These are phyloP conservation scores for Chloroceryle amazona DNA, from an alignment of 2,797 vertebrate species.

Conservation along the genomic window DNA sequence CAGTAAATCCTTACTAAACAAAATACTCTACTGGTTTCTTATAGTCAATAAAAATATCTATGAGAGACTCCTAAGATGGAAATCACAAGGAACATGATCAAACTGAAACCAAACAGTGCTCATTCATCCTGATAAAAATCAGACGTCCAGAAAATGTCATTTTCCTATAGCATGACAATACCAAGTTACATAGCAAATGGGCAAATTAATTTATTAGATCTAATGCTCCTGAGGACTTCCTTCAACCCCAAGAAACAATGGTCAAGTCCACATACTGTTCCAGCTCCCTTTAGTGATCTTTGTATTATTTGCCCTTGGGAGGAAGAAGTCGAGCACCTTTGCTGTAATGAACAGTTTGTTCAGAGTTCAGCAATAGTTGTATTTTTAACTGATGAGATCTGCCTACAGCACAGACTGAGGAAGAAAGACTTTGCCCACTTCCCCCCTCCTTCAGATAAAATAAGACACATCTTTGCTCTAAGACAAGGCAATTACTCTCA, in stretches of 20 bases:
- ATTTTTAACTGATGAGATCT: conserved; percentile 32
- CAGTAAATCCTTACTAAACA: neutral
- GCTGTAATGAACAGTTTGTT: conserved; percentile 20
- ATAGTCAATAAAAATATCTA: neutral
- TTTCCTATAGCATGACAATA: neutral
- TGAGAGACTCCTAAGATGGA: neutral
- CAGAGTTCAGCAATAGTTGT: conserved; percentile 30
- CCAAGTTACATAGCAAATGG: neutral
- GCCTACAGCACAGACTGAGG: neutral
- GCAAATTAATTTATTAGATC: neutral
- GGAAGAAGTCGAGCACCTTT: conserved; percentile 12
- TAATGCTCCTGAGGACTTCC: neutral
- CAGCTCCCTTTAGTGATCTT: neutral
- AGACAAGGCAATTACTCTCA: neutral
- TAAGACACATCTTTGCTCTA: neutral
- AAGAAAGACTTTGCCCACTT: neutral
- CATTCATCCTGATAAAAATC: neutral
- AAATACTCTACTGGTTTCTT: neutral
- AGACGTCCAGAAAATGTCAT: neutral
- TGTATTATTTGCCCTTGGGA: neutral
- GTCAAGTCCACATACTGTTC: neutral
- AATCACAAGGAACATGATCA: neutral
- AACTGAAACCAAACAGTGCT: neutral
- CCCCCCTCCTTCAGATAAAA: neutral
- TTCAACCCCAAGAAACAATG: neutral